These are phyloP conservation scores for Erythrocercus mccallii DNA, from an alignment of 2,113 vertebrate species.

Conservation along the genomic window DNA sequence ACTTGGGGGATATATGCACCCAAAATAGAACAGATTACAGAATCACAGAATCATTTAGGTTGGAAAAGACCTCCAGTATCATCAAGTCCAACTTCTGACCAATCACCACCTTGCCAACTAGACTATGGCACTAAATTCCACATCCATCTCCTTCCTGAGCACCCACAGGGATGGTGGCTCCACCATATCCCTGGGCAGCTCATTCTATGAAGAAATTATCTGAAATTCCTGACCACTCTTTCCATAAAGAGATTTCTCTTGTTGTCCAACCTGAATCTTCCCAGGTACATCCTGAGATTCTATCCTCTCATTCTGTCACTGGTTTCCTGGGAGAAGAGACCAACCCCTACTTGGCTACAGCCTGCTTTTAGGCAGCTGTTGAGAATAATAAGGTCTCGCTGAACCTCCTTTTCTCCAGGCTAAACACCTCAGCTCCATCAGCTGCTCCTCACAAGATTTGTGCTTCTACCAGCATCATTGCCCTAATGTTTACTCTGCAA, in stretches of 20 bases:
- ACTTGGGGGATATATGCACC: not conserved
- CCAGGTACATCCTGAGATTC: not conserved
- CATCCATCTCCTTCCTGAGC: not conserved
- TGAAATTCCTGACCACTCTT: not conserved
- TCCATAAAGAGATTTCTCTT: not conserved
- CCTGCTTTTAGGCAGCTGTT: not conserved
- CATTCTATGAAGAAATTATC: not conserved
- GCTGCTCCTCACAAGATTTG: not conserved
- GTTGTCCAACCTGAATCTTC: not conserved
- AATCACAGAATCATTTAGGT: not conserved
- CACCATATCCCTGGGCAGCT: not conserved
- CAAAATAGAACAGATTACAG: not conserved
- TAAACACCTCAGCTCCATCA: not conserved
- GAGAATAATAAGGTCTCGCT: not conserved
- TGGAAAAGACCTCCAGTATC: not conserved
- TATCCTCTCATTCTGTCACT: no score
- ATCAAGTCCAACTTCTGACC: accelerated
- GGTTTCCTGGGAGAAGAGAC: not conserved
- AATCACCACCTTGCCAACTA: not conserved
- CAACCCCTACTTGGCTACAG: not conserved
- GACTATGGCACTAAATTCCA: not conserved
- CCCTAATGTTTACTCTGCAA: not conserved
- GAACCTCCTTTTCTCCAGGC: not conserved
- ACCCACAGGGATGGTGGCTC: not conserved
- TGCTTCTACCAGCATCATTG: accelerated